Evolutionary conservation across 2,113 vertebrate species (phyloP), one percentile per base, ranked within the genome.

Genomic region (Struthio camelus): DNA sequence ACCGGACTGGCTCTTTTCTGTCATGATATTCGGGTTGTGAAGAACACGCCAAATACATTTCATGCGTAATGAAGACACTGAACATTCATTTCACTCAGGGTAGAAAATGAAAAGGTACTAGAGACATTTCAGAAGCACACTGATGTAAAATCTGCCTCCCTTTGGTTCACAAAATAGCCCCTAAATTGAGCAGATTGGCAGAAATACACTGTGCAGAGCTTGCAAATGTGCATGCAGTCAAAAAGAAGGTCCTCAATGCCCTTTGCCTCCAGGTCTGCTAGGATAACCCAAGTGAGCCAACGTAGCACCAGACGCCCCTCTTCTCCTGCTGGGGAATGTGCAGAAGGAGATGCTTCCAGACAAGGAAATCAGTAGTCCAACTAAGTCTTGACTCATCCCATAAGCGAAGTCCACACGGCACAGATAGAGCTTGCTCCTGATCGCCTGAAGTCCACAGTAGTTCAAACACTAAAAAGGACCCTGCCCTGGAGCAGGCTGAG

Each of bases 201-300:
- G 54, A 28, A 69, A 48, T 0, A 9, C 2, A 0, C 40, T 23
- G 10, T 22, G 27, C 44, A 56, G n/a, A 66, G 24, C 44, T 5
- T 0, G 25, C 36, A 24, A 3, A 3, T 0, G 5, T 10, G 28
- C 11, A 11, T 15, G 14, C 1, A 6, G 50, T 18, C 28, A 15
- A 17, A 15, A n/a, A n/a, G n/a, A 15, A 48, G 66, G 22, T 28
- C 53, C 51, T 46, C 59, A 38, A 1, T 0, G 1, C 6, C 46
- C 44, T 3, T 0, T 6, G 50, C 27, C 71, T 73, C 38, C 34
- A 51, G 4, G 22, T 4, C 50, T 10, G 20, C 11, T 23, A 15
- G 42, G n/a, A 9, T 18, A 42, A 77, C 36, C 56, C 20, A 19
- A 46, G 71, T 6, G 22, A 58, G 25, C 22, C 10, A 25, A 22